A percentile compares a stretch with the other conserved stretches of the same genome.
Conservation (phyloP, 2,888 invertebrate species). For the Eurytoma californica region DNA sequence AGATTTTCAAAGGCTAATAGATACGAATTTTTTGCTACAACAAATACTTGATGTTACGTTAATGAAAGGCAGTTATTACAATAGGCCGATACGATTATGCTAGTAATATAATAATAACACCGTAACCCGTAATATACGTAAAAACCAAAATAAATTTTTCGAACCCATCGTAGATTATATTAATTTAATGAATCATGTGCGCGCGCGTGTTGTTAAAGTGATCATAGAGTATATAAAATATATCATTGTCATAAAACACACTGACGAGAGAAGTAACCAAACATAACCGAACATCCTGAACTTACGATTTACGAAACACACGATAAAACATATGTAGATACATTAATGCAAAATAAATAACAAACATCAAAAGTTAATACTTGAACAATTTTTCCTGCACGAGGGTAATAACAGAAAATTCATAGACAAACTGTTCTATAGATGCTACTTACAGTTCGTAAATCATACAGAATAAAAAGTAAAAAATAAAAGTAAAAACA, state of each 20-base stretch:
- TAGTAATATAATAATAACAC: not conserved
- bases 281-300: constrained; percentile 40
- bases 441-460: too few relatives aligned
- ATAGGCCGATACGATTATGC: not conserved
- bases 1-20: not conserved
- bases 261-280: constrained; percentile 42
- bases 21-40: constrained; percentile 22
- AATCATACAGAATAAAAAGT: too few relatives aligned
- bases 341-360: constrained; percentile 46
- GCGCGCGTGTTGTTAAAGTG: constrained; percentile 26
- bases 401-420: not conserved
- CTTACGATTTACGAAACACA: constrained; percentile 43
- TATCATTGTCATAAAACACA: constrained; percentile 15
- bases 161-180: constrained; percentile 11
- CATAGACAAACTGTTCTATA: too few relatives aligned
- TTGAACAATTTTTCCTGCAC: constrained; percentile 28
- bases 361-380: constrained; percentile 31
- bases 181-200: constrained; percentile 15
- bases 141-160: constrained; percentile 12
- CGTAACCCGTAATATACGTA: constrained; percentile 35
- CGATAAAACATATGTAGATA: constrained; percentile 41
- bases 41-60: too few relatives aligned
- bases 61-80: too few relatives aligned
- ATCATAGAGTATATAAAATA: constrained; percentile 2
- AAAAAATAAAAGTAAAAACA: too few relatives aligned